Base-by-base conservation (phyloP, 2,113 vertebrate species). In the Xiphophorus maculatus region DNA sequence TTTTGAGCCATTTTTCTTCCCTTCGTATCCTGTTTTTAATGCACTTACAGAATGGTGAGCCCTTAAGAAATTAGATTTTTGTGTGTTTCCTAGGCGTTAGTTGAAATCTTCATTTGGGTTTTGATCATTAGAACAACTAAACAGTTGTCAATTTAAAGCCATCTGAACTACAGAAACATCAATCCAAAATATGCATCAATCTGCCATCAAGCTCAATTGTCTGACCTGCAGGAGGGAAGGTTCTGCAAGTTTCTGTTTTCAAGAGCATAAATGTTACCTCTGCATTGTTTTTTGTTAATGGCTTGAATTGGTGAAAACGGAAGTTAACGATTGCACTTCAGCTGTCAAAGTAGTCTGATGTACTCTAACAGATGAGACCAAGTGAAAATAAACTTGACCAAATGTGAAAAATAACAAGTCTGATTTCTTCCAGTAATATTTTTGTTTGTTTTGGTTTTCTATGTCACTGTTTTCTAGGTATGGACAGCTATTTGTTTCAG, bases 371-470 rank as follows among this genome's bases (percentile, higher is more conserved):
- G 64, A 86, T 81, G 84, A 90, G 91, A 91, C 89, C 82, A 92
- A 92, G 85, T 89, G 76, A 90, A 87, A 93, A 92, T 92, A 92
- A 93, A 93, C 70, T 84, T 90, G 89, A 93, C 85, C 91, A 93
- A 92, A 88, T 90, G 74, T 84, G 65, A 60, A 76, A 82, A 63
- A 0, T 60, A 25, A 15, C 12, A 17, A 22, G 48, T 54, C 22
- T 58, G 51, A 58, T 58, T 58, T 58, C 9, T 58, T 58, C 51
- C 14, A 19, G 44, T 6, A n/a, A 58, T 19, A 11, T 58, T 5
- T 17, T 51, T 51, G 32, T 33, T 33, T 33, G 33, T 35, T 35
- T 35, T 35, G 7, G 33, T 19, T 19, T 40, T 37, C 12, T 37
- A 11, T 37, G 35, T 37, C 35, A 37, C 35, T 37, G 35, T 11